Conservation (phyloP, 1,140 invertebrate species). For the Brachystomella parvula region DNA sequence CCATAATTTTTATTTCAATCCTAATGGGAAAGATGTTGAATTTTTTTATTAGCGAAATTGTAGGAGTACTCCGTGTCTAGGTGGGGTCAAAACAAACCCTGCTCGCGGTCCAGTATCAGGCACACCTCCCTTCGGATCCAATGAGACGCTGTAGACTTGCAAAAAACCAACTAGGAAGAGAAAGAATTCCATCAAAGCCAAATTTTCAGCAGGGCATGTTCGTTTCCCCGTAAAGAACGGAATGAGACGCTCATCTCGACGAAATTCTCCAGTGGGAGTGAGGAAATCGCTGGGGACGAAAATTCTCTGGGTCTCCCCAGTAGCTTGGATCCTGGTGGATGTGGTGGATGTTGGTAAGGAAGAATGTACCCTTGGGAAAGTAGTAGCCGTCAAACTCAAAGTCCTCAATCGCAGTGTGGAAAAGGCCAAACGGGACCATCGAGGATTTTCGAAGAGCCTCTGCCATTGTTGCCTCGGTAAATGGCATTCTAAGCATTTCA, state of each 20-base stretch:
- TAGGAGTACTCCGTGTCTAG: constrained; percentile 24
- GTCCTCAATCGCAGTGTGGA: constrained; percentile 35
- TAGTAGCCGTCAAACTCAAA: constrained; percentile 39
- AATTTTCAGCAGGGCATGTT: constrained; percentile 18
- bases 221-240: constrained; percentile 52
- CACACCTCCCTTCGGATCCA: constrained; percentile 41
- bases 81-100: constrained; percentile 29
- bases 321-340: constrained; percentile 40
- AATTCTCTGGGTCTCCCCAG: constrained; percentile 45
- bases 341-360: constrained; percentile 39
- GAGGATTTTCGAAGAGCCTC: constrained; percentile 35
- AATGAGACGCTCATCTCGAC: constrained; percentile 58
- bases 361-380: constrained; percentile 34
- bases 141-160: constrained; percentile 48
- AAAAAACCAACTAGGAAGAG: constrained; percentile 48
- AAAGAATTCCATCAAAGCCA: constrained; percentile 16
- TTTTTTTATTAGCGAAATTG: not conserved
- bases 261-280: constrained; percentile 39
- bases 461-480: constrained; percentile 34
- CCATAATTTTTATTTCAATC: not conserved
- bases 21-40: not conserved
- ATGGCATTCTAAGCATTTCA: constrained; percentile 41
- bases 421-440: constrained; percentile 33
- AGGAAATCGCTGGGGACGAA: constrained; percentile 45
- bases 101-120: constrained; percentile 35